These are phyloP conservation scores for Pagrus major DNA, from an alignment of 2,113 vertebrate species.

Conservation along the genomic window DNA sequence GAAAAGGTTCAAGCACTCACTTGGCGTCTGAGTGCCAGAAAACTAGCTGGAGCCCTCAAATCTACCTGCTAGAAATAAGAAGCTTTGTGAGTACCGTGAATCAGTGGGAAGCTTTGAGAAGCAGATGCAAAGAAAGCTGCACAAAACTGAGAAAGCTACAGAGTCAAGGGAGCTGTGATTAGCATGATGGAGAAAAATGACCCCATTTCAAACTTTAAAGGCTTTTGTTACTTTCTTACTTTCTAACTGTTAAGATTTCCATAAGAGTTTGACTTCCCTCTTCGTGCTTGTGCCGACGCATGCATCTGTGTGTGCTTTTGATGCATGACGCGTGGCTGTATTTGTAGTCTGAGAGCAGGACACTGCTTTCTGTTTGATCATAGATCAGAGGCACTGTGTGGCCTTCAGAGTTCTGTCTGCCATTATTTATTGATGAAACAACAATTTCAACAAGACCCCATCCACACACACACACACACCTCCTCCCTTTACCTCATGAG, in stretches of 20 bases:
- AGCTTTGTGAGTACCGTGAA: constrained; percentile 29
- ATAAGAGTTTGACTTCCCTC: constrained; percentile 3
- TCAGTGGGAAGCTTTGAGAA: not conserved
- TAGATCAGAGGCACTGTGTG: constrained; percentile 59
- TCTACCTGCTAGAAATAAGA: constrained; percentile 32
- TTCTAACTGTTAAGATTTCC: not conserved
- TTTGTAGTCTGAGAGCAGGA: constrained; percentile 56
- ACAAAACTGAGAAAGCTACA: not conserved
- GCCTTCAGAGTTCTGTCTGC: constrained; percentile 60
- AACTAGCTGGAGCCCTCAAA: constrained; percentile 38
- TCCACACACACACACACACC: not conserved
- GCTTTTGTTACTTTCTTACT: constrained; percentile 17
- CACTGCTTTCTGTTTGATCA: constrained; percentile 65
- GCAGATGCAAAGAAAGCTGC: constrained; percentile 12
- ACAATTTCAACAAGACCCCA: constrained; percentile 52
- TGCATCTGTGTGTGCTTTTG: not conserved
- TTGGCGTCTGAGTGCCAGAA: constrained; percentile 33
- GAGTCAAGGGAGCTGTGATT: not conserved
- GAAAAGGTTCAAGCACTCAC: constrained; percentile 46
- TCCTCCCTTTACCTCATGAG: constrained; percentile 36
- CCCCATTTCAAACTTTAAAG: constrained; percentile 20
- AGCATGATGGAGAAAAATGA: constrained; percentile 2
- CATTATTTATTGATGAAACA: constrained; percentile 77
- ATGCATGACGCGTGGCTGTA: constrained; percentile 25
- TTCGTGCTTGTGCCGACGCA: no score